phyloP scores from a whole-genome alignment of 2,113 vertebrate genomes.

The Danio rerio region GRCz12tu NC_133190.1:11729001-11729500 shows the following conservation, averaged over 20 bases:
- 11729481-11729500: conserved; percentile 83
- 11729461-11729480: conserved; percentile 79
- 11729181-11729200: conserved; percentile 8
- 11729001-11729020: too few relatives aligned
- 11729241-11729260: conserved; percentile 43
- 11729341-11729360: conserved; percentile 60
- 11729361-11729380: conserved; percentile 67
- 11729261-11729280: conserved; percentile 52
- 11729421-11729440: conserved; percentile 72
- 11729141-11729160: conserved; percentile 12
- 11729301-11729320: conserved; percentile 59
- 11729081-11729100: neutral
- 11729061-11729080: too few relatives aligned
- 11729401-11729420: conserved; percentile 66
- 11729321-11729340: conserved; percentile 63
- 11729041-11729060: too few relatives aligned
- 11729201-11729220: neutral
- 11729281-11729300: conserved; percentile 66
- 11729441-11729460: conserved; percentile 70
- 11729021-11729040: too few relatives aligned
- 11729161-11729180: neutral
- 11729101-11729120: neutral
- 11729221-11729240: conserved; percentile 38
- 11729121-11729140: neutral
- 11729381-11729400: conserved; percentile 64